These are phyloP conservation scores for Baccha elongata DNA, from an alignment of 2,888 invertebrate species.

Conservation along the genomic window DNA sequence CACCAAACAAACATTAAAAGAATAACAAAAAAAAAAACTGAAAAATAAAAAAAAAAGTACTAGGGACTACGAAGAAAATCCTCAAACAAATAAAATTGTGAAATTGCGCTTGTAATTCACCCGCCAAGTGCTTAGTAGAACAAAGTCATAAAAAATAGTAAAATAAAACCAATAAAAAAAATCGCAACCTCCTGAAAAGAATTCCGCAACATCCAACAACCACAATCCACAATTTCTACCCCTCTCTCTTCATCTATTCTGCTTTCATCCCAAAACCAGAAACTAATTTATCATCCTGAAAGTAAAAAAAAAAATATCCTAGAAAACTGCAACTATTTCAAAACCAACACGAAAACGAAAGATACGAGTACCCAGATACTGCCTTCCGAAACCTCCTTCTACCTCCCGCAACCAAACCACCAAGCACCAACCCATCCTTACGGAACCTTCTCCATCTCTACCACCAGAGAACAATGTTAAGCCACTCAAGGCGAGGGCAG, in stretches of 20 bases:
- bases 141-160: constrained; percentile 78
- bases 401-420: neutral
- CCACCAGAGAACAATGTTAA: constrained; percentile 51
- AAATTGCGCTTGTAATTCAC: constrained; percentile 74
- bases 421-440: constrained; percentile 26
- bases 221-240: constrained; percentile 39
- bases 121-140: constrained; percentile 74
- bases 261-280: constrained; percentile 70
- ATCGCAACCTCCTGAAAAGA: constrained; percentile 72
- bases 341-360: constrained; percentile 64
- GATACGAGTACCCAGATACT: constrained; percentile 51
- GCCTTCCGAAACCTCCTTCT: constrained; percentile 32
- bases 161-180: constrained; percentile 75
- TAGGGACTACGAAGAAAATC: constrained; percentile 38
- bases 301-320: constrained; percentile 41
- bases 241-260: constrained; percentile 15
- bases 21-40: constrained; percentile 21
- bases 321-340: constrained; percentile 73
- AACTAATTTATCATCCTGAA: constrained; percentile 72
- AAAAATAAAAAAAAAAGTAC: constrained; percentile 4
- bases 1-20: constrained; percentile 41
- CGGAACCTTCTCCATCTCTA: neutral
- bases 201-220: constrained; percentile 69
- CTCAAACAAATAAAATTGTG: constrained; percentile 73
- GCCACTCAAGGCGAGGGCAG: constrained; percentile 8